Evolutionary conservation across 2,113 vertebrate genomes (phyloP).

Genomic region (Aramus guarauna): DNA sequence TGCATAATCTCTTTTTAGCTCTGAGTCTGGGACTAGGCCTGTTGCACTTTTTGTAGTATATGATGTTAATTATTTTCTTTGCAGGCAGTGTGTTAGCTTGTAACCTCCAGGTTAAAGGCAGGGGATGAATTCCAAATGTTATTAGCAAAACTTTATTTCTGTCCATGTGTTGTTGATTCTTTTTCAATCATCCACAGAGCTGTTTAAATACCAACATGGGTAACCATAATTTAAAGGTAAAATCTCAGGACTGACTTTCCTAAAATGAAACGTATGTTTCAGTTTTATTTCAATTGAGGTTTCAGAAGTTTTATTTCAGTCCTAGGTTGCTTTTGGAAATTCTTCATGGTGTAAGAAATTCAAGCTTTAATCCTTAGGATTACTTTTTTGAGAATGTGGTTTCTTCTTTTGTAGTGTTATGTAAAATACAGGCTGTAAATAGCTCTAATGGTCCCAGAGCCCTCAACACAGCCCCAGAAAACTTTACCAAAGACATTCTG

Average conservation of each 20-base stretch:
- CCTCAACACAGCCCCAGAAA: neutral
- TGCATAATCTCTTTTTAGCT: neutral
- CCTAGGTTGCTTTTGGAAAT: neutral
- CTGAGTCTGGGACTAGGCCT: neutral
- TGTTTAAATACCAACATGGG: neutral
- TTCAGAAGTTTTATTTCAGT: neutral
- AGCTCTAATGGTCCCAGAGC: neutral
- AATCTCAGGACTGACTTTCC: neutral
- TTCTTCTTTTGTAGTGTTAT: neutral
- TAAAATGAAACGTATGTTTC: constrained; percentile 14
- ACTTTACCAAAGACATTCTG: neutral
- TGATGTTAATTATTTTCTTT: neutral
- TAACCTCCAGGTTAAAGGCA: neutral
- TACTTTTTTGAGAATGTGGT: neutral
- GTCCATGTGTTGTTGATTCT: neutral
- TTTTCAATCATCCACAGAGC: neutral
- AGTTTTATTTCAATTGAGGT: neutral
- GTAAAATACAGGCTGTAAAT: neutral
- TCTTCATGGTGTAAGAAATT: neutral
- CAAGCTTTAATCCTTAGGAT: neutral
- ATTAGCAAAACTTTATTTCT: constrained; percentile 4
- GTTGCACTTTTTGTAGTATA: neutral
- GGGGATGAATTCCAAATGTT: neutral
- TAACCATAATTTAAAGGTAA: neutral
- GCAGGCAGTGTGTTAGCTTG: neutral